A percentile compares a stretch with the other conserved stretches of the same genome.
phyloP scores from a whole-genome alignment of 1,140 invertebrate genomes.

The Leptestheria dahalacensis region DNA sequence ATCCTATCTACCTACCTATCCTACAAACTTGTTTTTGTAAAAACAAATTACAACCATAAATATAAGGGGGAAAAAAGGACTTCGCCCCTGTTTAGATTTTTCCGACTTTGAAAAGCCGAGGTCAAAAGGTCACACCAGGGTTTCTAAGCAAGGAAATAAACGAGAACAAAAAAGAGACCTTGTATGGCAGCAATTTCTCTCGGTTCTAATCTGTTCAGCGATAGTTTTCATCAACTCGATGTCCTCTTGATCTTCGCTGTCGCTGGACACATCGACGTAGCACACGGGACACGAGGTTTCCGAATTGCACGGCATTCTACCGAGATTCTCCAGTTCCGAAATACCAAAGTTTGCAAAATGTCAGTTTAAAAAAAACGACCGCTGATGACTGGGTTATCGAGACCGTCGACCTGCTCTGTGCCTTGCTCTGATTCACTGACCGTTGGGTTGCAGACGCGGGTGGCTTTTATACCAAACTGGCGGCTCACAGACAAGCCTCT shows the following conservation, averaged over 20 bases:
- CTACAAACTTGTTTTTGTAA: not conserved
- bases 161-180: not conserved
- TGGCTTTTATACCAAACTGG: too few relatives aligned
- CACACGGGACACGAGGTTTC: not conserved
- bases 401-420: too few relatives aligned
- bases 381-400: too few relatives aligned
- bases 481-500: too few relatives aligned
- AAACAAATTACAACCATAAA: not conserved
- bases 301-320: constrained; percentile 7
- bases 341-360: not conserved
- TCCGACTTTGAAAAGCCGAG: too few relatives aligned
- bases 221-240: not conserved
- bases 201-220: not conserved
- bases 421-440: too few relatives aligned
- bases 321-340: not conserved
- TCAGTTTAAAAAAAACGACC: too few relatives aligned
- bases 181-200: constrained; percentile 9
- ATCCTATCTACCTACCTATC: too few relatives aligned
- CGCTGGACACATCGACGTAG: not conserved
- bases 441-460: too few relatives aligned
- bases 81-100: not conserved
- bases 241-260: not conserved
- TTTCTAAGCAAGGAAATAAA: too few relatives aligned
- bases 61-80: not conserved
- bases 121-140: too few relatives aligned